Percentiles rank a stretch among this genome's conserved stretches.
phyloP scores from a whole-genome alignment of 2,797 vertebrate genomes.

The Scolopax bukidnonensis region DNA sequence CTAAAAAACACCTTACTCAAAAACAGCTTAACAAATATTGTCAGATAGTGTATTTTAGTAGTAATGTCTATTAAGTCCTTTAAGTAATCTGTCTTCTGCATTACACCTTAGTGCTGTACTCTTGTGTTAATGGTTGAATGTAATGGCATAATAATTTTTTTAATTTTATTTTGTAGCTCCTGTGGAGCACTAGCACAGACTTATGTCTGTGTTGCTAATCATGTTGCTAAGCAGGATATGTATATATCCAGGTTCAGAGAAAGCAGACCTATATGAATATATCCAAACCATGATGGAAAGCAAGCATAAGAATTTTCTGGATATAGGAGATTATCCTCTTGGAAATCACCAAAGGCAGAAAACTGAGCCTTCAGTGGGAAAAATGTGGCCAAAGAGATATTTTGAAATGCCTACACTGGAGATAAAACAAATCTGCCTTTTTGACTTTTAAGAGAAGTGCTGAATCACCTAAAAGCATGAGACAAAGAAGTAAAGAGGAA shows the following conservation, averaged over 20 bases:
- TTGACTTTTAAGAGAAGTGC: neutral
- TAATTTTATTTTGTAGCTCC: neutral
- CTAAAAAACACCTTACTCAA: neutral
- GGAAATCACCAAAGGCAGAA: neutral
- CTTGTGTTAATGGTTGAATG: neutral
- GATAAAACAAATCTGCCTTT: neutral
- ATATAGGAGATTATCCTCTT: neutral
- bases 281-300: neutral
- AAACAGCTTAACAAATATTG: neutral
- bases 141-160: neutral
- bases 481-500: neutral
- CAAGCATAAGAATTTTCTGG: neutral
- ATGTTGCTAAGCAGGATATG: neutral
- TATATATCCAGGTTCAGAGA: neutral
- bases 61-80: neutral
- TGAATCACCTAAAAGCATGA: neutral
- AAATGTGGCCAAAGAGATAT: neutral
- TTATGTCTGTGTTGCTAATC: neutral
- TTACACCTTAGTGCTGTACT: neutral
- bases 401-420: neutral
- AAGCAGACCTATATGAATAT: neutral
- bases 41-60: neutral
- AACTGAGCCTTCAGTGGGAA: neutral
- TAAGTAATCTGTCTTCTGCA: neutral
- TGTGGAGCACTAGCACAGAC: neutral